Evolutionary conservation across 2,888 invertebrate species (phyloP).

Genomic region (Tinea semifulvella): DNA sequence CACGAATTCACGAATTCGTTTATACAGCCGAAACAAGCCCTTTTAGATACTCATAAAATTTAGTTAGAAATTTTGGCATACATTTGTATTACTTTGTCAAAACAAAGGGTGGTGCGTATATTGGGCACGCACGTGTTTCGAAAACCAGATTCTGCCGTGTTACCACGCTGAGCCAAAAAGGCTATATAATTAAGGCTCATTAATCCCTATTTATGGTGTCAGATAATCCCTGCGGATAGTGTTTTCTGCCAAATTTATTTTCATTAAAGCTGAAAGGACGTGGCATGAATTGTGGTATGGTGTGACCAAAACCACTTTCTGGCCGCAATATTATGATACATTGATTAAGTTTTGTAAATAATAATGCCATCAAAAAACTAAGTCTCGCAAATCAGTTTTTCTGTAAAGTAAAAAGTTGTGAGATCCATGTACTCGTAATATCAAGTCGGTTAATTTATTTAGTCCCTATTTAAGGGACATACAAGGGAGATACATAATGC

Average conservation of each 20-base stretch:
- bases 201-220: constrained; percentile 44
- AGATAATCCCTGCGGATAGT: constrained; percentile 34
- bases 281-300: constrained; percentile 22
- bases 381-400: too few species aligned
- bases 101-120: constrained; percentile 4
- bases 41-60: too few species aligned
- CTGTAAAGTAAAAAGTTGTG: too few species aligned
- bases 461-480: too few species aligned
- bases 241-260: constrained; percentile 27
- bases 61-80: neutral
- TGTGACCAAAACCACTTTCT: constrained; percentile 1
- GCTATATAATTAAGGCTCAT: constrained; percentile 46
- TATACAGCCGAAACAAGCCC: too few species aligned
- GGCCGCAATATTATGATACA: neutral
- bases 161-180: constrained; percentile 30
- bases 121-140: constrained; percentile 40
- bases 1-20: too few species aligned
- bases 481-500: too few species aligned
- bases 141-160: constrained; percentile 23
- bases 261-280: constrained; percentile 25
- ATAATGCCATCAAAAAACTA: too few species aligned
- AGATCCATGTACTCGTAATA: too few species aligned
- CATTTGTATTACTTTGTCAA: constrained; percentile 1
- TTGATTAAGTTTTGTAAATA: too few species aligned
- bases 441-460: too few species aligned